Evolutionary conservation across 2,888 invertebrate genomes (phyloP).

Genomic region (Didymodactylos carnosus): DNA sequence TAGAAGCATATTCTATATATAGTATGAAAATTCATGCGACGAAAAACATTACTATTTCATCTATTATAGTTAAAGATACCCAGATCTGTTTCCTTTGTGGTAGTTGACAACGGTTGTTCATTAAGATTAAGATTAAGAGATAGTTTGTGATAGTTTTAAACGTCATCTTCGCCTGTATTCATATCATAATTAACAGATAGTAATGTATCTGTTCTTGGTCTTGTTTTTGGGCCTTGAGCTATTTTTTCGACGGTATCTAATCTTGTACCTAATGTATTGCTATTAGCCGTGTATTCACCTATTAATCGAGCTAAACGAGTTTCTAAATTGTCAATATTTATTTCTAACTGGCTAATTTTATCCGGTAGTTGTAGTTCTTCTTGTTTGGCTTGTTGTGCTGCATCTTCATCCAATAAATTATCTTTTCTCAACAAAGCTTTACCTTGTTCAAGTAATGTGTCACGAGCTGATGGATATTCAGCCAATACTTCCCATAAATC

Average conservation of each 20-base stretch:
- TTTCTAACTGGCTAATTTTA: neutral
- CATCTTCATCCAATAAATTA: conserved; percentile 38
- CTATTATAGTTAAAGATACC: no score
- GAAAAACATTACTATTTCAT: no score
- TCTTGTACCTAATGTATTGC: neutral
- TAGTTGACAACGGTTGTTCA: no score
- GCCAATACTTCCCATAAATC: conserved; percentile 24
- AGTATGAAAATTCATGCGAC: no score
- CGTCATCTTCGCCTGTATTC: neutral
- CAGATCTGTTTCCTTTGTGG: no score
- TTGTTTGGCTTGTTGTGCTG: neutral
- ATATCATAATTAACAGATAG: neutral
- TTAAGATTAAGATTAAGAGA: no score
- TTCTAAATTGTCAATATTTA: neutral
- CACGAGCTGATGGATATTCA: conserved; percentile 21
- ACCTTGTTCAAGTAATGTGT: conserved; percentile 31
- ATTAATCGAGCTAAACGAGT: neutral
- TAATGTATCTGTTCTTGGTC: neutral
- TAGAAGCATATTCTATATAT: no score
- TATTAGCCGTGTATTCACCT: neutral
- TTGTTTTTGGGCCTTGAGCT: neutral
- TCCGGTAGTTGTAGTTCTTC: neutral
- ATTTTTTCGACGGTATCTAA: neutral
- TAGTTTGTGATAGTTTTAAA: no score
- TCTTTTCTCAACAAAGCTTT: conserved; percentile 38